Evolutionary conservation across 2,797 vertebrate species (phyloP).

Genomic region (Sebastes itinus): DNA sequence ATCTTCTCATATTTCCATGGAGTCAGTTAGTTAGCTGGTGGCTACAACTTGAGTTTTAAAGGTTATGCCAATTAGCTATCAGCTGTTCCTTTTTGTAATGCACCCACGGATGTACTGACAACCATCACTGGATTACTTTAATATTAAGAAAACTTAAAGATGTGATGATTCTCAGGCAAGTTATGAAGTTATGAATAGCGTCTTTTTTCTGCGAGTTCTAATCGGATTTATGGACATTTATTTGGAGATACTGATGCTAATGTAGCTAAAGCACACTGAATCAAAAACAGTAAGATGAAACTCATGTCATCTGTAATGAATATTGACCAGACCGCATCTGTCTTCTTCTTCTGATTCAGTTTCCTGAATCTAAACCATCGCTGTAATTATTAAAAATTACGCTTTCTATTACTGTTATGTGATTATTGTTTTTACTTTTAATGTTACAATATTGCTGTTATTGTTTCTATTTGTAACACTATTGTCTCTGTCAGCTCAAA

Average conservation of each 20-base stretch:
- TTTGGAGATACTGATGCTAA: not conserved
- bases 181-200: not conserved
- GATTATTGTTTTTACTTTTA: not conserved
- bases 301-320: not conserved
- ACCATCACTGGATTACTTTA: not conserved
- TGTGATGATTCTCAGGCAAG: not conserved
- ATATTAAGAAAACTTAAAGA: not conserved
- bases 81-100: not conserved
- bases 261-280: not conserved
- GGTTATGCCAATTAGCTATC: not conserved
- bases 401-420: not conserved
- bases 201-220: not conserved
- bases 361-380: not conserved
- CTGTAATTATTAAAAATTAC: not conserved
- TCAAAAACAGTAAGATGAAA: not conserved
- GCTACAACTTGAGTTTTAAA: not conserved
- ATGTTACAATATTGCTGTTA: not conserved
- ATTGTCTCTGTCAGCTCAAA: not conserved
- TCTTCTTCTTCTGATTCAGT: not conserved
- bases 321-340: not conserved
- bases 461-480: not conserved
- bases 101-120: too few relatives aligned
- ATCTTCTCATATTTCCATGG: too few relatives aligned
- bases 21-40: not conserved
- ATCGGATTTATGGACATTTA: not conserved